Evolutionary conservation across 2,888 invertebrate species (phyloP), one percentile per base, ranked within the genome.

Genomic region (Rhingia rostrata): DNA sequence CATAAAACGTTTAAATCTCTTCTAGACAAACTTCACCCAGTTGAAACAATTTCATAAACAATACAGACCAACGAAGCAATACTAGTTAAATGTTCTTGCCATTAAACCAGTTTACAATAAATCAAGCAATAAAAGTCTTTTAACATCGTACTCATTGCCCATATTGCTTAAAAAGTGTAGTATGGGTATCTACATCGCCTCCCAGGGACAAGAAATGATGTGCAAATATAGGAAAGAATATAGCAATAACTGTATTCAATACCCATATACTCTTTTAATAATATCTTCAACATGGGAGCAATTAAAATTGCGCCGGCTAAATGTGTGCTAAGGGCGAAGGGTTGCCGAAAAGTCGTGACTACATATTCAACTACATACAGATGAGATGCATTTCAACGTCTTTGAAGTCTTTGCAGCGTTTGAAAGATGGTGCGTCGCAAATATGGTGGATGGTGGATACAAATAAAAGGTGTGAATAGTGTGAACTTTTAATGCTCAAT

Each of bases 241-340:
- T 78, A 83, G 64, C 83, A 83, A 83, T 78, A 83, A 83, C 78
- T 73, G 78, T 83, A 83, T 83, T 83, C 78, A 83, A 73, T 83
- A 73, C 63, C 63, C 83, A 78, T 78, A 83, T 67, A 69, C 83
- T 69, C 73, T 63, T 78, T 54, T 69, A 78, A 83, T 83, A 78
- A 78, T 78, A 83, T 83, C 78, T 73, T 78, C 83, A 83, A 78
- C 83, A 67, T 69, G 83, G 83, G 83, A 83, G 83, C 78, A 83
- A 83, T 83, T 83, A 83, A 83, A 78, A 73, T 73, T 78, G 72
- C 30, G 22, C 66, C 63, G 73, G 73, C 56, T 53, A 73, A 69
- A 73, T 78, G 58, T 30, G 14, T 67, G 12, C 37, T 14, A 43
- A 22, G 6, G 14, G 3, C 14, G 39, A 60, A 64, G 60, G 41